A percentile compares a stretch with the other conserved stretches of the same genome.
Conservation (phyloP, 2,888 invertebrate species). For the Drosophila basisetae region DNA sequence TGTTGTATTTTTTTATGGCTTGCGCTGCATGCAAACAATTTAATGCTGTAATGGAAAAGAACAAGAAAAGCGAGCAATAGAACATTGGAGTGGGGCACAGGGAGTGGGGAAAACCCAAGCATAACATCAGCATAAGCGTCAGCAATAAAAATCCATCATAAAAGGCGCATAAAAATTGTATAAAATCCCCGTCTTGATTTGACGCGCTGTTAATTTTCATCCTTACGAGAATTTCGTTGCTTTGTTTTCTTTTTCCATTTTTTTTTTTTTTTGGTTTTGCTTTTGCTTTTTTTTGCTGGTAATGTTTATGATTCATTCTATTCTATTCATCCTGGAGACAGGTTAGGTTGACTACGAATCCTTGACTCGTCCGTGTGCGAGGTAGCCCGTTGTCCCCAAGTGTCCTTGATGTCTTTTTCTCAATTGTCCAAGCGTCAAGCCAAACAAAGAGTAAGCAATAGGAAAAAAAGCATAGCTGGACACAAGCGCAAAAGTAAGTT, state of each 20-base stretch:
- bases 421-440: constrained; percentile 40
- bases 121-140: constrained; percentile 60
- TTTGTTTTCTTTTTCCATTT: constrained; percentile 17
- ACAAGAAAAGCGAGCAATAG: background rate
- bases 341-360: constrained; percentile 45
- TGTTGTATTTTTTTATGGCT: constrained; percentile 66
- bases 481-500: background rate
- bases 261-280: background rate
- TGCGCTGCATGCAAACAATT: constrained; percentile 69
- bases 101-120: background rate
- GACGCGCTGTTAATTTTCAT: constrained; percentile 74
- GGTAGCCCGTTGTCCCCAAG: constrained; percentile 41
- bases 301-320: constrained; percentile 31
- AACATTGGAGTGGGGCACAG: no score
- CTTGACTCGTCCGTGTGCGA: constrained; percentile 9
- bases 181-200: constrained; percentile 67
- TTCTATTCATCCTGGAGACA: constrained; percentile 29
- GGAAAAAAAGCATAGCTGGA: background rate
- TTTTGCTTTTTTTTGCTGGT: background rate
- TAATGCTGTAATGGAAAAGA: constrained; percentile 46
- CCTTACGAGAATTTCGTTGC: constrained; percentile 26
- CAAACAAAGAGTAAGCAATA: constrained; percentile 15
- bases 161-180: constrained; percentile 71
- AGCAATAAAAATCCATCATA: constrained; percentile 75
- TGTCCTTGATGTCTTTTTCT: constrained; percentile 58